Evolutionary conservation across 2,113 vertebrate species (phyloP), one percentile per base, ranked within the genome.

Genomic region (Sardina pilchardus): DNA sequence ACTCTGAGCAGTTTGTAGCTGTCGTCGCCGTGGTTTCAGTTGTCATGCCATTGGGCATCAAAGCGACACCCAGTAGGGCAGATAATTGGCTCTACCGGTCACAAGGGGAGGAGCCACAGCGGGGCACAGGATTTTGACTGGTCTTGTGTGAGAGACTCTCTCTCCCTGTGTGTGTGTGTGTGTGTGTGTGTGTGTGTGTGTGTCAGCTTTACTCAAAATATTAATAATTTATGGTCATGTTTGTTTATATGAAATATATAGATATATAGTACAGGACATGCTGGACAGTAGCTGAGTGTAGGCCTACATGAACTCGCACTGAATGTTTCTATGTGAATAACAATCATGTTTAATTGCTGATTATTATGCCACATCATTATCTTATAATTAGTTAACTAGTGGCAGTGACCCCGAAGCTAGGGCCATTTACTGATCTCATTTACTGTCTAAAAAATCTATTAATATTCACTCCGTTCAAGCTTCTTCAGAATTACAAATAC

Each of bases 1-100:
- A 91, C 90, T 90, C 93, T 86, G 93, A 84, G 89, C 88, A 90
- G 95, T 93, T 94, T 93, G 90, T 90, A 89, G 88, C 84, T 90
- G 86, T 85, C 36, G 85, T 90, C 89, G 85, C 93, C 94, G 94
- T 84, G 86, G 85, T 89, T 90, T 88, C 94, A 92, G 94, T 94
- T 95, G 95, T 94, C 92, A 94, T 94, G 95, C 95, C 96, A 93
- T 95, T 94, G 93, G 90, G 94, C 92, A 92, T 94, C 94, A 95
- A 95, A 96, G 95, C 89, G 95, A 95, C 89, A 90, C 96, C 80
- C 96, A 94, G 95, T 93, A 87, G 95, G 95, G 95, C 94, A 93
- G 95, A 94, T 96, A 96, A 96, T 95, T 97, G 94, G 92, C 94
- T 95, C 93, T 92, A 53, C 83, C 85, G 88, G 59, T 83, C 88